Evolutionary conservation across 2,113 vertebrate species (phyloP).

Genomic region (Boleophthalmus pectinirostris): DNA sequence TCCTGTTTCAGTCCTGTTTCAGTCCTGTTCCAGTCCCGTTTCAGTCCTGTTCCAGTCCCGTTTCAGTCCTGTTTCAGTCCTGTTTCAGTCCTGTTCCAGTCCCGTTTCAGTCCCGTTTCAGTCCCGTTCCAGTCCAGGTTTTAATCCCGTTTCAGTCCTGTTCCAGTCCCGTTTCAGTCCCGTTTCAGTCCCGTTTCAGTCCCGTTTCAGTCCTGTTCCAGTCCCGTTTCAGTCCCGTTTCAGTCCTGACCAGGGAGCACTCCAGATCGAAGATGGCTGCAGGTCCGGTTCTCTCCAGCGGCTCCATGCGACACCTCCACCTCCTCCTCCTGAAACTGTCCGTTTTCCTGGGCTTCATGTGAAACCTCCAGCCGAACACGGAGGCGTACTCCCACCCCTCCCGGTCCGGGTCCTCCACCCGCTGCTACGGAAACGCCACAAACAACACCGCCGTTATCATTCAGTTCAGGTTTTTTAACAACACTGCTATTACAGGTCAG

Average conservation of each 20-base stretch:
- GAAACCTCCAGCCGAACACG: conserved; percentile 96
- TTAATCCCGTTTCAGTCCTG: no score
- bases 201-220: neutral
- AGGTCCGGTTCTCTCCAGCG: conserved; percentile 87
- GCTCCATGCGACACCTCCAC: conserved; percentile 95
- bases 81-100: neutral
- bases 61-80: neutral
- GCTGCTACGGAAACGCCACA: conserved; percentile 76
- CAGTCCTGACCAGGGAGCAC: conserved; percentile 85
- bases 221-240: neutral
- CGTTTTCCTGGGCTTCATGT: conserved; percentile 86
- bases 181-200: neutral
- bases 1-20: neutral
- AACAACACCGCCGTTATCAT: no score
- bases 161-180: neutral
- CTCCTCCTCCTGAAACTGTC: conserved; percentile 90
- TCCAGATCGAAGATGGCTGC: conserved; percentile 94
- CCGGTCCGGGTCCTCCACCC: conserved; percentile 83
- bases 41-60: neutral
- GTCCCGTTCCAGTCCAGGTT: neutral
- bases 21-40: neutral
- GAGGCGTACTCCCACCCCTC: conserved; percentile 98
- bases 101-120: neutral
- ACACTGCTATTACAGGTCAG: no score
- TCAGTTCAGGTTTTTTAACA: no score